Evolutionary conservation across 2,797 vertebrate genomes (phyloP), one percentile per base, ranked within the genome.

Genomic region (Buphagus erythrorhynchus): DNA sequence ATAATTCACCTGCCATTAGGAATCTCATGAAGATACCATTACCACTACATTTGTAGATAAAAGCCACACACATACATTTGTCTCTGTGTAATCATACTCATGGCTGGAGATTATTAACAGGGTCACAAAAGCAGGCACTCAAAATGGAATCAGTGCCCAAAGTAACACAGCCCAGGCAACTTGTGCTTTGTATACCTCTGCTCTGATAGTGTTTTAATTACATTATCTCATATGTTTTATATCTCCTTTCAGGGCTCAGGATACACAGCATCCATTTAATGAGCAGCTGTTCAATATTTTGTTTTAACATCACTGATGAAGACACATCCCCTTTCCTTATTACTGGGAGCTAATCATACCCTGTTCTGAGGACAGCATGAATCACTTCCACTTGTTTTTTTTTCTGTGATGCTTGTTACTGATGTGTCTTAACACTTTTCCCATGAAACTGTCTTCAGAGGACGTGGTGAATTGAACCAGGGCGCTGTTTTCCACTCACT

Each of bases 211-310:
- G 40, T 76, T 51, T 86, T 90, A 78, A 72, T 88, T 75, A 86
- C 71, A 66, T 81, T 78, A 73, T 66, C 40, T 61, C 4, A 0
- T 38, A 33, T 55, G 21, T 62, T 93, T 91, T 76, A 54, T 76
- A 29, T 16, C 40, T 81, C 33, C 21, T 94, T 89, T 87, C 78
- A 85, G 67, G 71, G 46, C 75, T 89, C 28, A 40, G 67, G 59
- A 76, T 82, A 45, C 78, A 66, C 55, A 76, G 46, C 0, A 14
- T 76, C 87, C 49, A 57, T 88, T 86, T 91, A 92, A 87, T 43
- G 51, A 96, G 33, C 78, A 96, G 78, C 81, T 93, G 59, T 40
- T 95, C 93, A 85, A 49, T 76, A 73, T 66, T 93, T 82, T 85
- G 55, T 62, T 93, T 81, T 76, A 29, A 25, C 51, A 31, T 51